Evolutionary conservation across 2,888 invertebrate genomes (phyloP).

Genomic region (Ormyrus labotus): DNA sequence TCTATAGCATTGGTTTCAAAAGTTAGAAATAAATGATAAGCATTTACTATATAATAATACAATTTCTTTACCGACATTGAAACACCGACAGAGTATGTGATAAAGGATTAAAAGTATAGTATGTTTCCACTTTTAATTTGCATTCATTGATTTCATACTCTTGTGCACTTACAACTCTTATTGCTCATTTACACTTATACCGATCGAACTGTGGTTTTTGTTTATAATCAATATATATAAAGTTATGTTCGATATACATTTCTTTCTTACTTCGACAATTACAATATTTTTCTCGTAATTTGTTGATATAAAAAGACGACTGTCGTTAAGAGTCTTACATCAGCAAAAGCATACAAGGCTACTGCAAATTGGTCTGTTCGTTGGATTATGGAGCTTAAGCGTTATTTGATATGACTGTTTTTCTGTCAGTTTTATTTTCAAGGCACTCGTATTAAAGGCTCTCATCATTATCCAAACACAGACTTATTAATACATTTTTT

Average conservation of each 20-base stretch:
- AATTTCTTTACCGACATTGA: constrained; percentile 28
- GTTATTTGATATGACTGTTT: constrained; percentile 50
- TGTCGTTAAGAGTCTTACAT: constrained; percentile 39
- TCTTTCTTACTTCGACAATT: constrained; percentile 38
- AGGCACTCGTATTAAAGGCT: constrained; percentile 55
- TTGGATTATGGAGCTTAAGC: constrained; percentile 53
- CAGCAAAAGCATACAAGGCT: constrained; percentile 48
- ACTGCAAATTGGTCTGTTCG: constrained; percentile 51
- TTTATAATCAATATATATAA: constrained; percentile 43
- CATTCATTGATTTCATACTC: constrained; percentile 19
- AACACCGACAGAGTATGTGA: constrained; percentile 14
- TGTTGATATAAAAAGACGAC: constrained; percentile 43
- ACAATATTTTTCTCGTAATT: constrained; percentile 39
- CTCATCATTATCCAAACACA: constrained; percentile 50
- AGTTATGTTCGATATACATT: constrained; percentile 51
- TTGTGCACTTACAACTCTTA: constrained; percentile 38
- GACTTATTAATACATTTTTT: constrained; percentile 36
- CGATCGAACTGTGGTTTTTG: constrained; percentile 28
- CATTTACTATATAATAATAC: constrained; percentile 15
- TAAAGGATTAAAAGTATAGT: constrained; percentile 30
- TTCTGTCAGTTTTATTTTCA: constrained; percentile 46
- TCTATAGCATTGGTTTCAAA: constrained; percentile 31
- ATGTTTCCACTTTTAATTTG: constrained; percentile 39
- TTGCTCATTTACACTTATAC: constrained; percentile 41
- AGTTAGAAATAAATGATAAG: constrained; percentile 24